Evolutionary conservation across 2,113 vertebrate species (phyloP), one percentile per base, ranked within the genome.

Genomic region (Pituophis catenifer): DNA sequence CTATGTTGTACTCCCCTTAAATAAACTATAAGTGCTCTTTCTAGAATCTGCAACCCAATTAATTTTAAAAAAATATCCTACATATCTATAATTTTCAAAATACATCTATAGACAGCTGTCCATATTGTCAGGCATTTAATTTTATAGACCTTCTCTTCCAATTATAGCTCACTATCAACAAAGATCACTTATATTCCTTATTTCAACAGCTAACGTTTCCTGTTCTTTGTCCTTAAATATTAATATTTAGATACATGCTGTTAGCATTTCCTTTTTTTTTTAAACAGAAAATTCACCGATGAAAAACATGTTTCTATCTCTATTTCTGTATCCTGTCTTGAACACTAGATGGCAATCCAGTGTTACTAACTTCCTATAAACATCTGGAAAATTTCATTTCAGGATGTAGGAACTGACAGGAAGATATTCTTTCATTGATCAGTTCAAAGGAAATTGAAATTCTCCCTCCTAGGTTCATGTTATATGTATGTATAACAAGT

Each of bases 261-360:
- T 85, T 23, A 53, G 23, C 1, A 7, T 65, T 81, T 81, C 70
- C 9, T 54, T n/a, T 75, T 12, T 87, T 12, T 33, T 81, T 87
- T 5, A 12, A 23, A 55, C 8, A 54, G 15, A 10, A 11, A 8
- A 55, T 24, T 52, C 38, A 9, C 5, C 1, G 3, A 75, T 5
- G 23, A 15, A 52, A 50, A 19, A 33, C 24, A 58, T 2, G 24
- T 15, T 38, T 4, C 15, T 48, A 24, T 26, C 38, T 29, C 9
- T 33, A 53, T 44, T 29, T 54, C 52, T 58, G 19, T 89, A 91
- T 48, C 48, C 65, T 86, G 0, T 48, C 23, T 81, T 62, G 92
- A 93, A 93, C 94, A 90, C 94, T 87, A 94, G 94, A 65, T 93
- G 94, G 94, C 94, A 90, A 54, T 62, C 58, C 33, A 57, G 88